Evolutionary conservation across 2,797 vertebrate species (phyloP).

Genomic region (Centropyge bicolor): DNA sequence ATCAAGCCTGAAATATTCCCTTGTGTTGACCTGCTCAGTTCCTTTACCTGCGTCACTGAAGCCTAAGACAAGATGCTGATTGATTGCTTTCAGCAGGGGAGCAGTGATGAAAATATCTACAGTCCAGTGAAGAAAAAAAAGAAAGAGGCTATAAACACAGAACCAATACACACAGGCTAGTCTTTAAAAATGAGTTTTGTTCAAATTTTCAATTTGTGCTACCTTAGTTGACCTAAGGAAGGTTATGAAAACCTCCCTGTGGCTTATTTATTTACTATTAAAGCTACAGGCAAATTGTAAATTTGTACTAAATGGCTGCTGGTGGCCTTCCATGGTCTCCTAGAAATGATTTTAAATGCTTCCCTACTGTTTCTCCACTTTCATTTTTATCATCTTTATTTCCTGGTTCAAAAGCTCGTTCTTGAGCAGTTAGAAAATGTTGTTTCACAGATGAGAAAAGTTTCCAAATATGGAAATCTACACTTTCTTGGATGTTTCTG

Average conservation of each 20-base stretch:
- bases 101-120: slow-evolving; percentile 84
- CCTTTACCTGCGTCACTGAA: slow-evolving; percentile 85
- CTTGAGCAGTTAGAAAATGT: slow-evolving; percentile 20
- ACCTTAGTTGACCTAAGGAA: slow-evolving; percentile 44
- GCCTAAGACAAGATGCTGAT: slow-evolving; percentile 86
- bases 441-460: not conserved
- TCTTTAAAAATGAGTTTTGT: slow-evolving; percentile 47
- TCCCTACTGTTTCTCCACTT: slow-evolving; percentile 15
- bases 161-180: slow-evolving; percentile 48
- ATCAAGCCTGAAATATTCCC: slow-evolving; percentile 85
- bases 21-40: slow-evolving; percentile 80
- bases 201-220: slow-evolving; percentile 54
- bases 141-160: slow-evolving; percentile 49
- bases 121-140: slow-evolving; percentile 69
- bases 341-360: slow-evolving; percentile 21
- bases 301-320: slow-evolving; percentile 7
- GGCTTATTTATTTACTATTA: slow-evolving; percentile 26
- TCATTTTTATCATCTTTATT: slow-evolving; percentile 24
- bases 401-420: slow-evolving; percentile 33
- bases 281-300: slow-evolving; percentile 14
- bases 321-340: slow-evolving; percentile 7
- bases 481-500: slow-evolving; percentile 13
- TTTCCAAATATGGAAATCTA: slow-evolving; percentile 31
- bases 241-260: slow-evolving; percentile 20
- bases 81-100: slow-evolving; percentile 87